Base-by-base conservation (phyloP, 2,113 vertebrate genomes). In the Triplophysa dalaica region DNA sequence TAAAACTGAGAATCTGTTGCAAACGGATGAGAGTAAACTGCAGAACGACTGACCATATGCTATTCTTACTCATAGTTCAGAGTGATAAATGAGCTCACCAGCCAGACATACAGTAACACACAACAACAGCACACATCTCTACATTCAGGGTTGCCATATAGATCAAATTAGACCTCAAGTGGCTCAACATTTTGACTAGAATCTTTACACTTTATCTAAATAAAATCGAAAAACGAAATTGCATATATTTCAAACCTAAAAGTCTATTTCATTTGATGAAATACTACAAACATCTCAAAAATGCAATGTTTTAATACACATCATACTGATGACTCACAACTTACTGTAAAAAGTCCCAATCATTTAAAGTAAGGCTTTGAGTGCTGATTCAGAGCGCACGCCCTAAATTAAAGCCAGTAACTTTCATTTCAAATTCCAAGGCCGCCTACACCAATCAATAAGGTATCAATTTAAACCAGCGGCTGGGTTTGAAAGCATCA, bases 351-450 rank as follows among this genome's bases (percentile, higher is more conserved):
- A 58, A 75, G 60, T 29, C 22, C 17, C 16, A 29, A 75, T 38
- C 61, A 16, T 29, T 65, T 65, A 76, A 65, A 52, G 73, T 63
- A 75, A 65, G 45, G 62, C 5, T 76, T 65, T 33, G 74, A 76
- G 74, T 76, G 74, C 74, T 65, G 74, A 65, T 43, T 76, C 60
- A 76, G 45, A 65, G n/a, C 0, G 38, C 24, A 52, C 41, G 54
- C 16, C 60, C 60, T 29, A 29, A 45, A 63, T 38, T 21, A 48
- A 61, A 65, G 45, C 29, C 17, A 76, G 22, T 14, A 38, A 52
- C 70, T 26, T 22, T 7, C 60, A 65, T 33, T 65, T 64, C 16
- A 63, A 45, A 41, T 38, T 45, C 13, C 58, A 63, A 33, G 48
- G 45, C 75, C 24, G 26, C 17, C 41, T 29, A 29, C 58, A 21